Evolutionary conservation across 1,140 invertebrate species (phyloP).

Genomic region (Micrasema longulum): DNA sequence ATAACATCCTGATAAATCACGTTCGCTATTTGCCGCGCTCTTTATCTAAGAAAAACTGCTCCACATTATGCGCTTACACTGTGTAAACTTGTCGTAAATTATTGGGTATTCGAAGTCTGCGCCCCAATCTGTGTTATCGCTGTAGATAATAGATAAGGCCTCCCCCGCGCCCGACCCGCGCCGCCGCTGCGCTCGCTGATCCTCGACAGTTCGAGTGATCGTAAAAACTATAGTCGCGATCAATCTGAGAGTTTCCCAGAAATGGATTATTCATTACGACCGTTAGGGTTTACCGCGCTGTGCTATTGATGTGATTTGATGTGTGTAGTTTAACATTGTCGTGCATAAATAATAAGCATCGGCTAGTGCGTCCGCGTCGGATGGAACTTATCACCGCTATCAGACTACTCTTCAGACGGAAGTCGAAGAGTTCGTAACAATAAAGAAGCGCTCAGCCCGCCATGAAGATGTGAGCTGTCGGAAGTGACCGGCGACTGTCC

Average conservation of each 20-base stretch:
- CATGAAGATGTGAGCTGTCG: constrained; percentile 1
- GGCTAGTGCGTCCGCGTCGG: neutral
- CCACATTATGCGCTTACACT: constrained; percentile 47
- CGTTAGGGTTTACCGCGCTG: constrained; percentile 11
- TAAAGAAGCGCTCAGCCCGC: neutral
- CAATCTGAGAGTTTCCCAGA: constrained; percentile 1
- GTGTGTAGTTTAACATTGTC: constrained; percentile 2
- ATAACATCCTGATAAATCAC: constrained; percentile 52
- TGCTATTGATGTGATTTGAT: constrained; percentile 23
- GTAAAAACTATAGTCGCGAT: constrained; percentile 18
- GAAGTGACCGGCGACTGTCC: neutral
- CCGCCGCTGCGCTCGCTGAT: neutral
- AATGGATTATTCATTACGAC: constrained; percentile 3
- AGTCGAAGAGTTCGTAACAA: neutral
- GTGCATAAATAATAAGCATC: neutral
- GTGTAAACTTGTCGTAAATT: constrained; percentile 54
- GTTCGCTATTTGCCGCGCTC: constrained; percentile 45
- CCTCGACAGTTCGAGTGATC: neutral
- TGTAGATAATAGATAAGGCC: constrained; percentile 5
- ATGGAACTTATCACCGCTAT: neutral
- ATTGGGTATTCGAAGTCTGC: constrained; percentile 33
- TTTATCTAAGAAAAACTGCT: constrained; percentile 52
- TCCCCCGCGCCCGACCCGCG: neutral
- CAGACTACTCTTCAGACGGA: neutral
- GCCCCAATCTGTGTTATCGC: constrained; percentile 41